A percentile compares a stretch with the other conserved stretches of the same genome.
These are phyloP conservation scores for Botia kubotai DNA, from an alignment of 2,797 vertebrate genomes.

Conservation along the genomic window DNA sequence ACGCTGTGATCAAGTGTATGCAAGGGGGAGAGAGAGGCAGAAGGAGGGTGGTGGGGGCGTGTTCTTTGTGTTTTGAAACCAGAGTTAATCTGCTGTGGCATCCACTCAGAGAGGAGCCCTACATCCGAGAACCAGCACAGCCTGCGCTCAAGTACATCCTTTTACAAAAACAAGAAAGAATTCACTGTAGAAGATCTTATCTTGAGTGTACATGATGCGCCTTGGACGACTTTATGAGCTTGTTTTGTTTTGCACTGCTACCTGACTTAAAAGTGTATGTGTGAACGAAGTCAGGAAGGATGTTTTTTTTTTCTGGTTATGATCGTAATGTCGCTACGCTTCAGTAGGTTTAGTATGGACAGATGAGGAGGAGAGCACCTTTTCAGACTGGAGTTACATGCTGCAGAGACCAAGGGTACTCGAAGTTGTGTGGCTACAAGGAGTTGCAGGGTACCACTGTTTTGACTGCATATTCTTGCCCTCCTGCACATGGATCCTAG, in stretches of 20 bases:
- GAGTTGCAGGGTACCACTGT: conserved; percentile 79
- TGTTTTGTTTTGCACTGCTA: not conserved
- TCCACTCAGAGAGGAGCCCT: conserved; percentile 79
- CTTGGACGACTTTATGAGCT: conserved; percentile 2
- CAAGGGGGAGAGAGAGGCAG: conserved; percentile 68
- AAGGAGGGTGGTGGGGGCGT: conserved; percentile 79
- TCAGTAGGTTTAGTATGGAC: conserved; percentile 75
- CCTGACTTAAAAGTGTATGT: conserved; percentile 24
- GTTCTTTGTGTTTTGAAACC: conserved; percentile 89
- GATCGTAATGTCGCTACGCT: conserved; percentile 63
- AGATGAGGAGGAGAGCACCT: conserved; percentile 86
- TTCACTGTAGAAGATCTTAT: conserved; percentile 5
- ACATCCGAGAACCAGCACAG: conserved; percentile 73
- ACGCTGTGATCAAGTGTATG: conserved; percentile 63
- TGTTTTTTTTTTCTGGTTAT: conserved; percentile 75
- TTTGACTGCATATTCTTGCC: conserved; percentile 74
- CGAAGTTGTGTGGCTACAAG: conserved; percentile 77
- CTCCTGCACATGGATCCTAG: conserved; percentile 79
- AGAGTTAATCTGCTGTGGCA: conserved; percentile 90
- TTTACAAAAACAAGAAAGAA: conserved; percentile 15
- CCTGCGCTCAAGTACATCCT: conserved; percentile 26
- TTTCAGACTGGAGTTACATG: conserved; percentile 75
- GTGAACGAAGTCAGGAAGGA: conserved; percentile 65
- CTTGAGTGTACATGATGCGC: not conserved
- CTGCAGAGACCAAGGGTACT: conserved; percentile 70